Evolutionary conservation across 2,888 invertebrate species (phyloP), one percentile per base, ranked within the genome.

Genomic region (Nephrocerus scutellatus): DNA sequence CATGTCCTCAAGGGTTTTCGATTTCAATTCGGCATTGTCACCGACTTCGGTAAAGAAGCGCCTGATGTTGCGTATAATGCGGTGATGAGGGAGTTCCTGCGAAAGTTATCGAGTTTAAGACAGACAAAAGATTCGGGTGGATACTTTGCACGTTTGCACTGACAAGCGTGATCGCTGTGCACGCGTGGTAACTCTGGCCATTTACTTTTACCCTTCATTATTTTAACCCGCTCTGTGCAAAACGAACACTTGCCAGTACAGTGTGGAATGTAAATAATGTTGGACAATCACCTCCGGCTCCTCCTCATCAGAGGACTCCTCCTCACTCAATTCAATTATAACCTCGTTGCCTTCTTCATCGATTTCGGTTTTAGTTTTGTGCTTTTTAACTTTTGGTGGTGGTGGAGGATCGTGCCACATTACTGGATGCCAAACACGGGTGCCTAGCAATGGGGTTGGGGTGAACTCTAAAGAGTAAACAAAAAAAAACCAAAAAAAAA

Each of bases 401-500:
- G 72, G 43, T 62, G 66, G 52, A 68, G 72, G 55, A 68, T 72
- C 63, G 67, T 71, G 63, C 77, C 77, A 75, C 76, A 76, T 76
- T 53, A 77, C 74, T 23, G 77, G 77, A 62, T 77, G 77, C 77
- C 77, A 77, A 50, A 74, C 72, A 44, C 75, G 74, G 43, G 76
- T 74, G 57, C 68, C 69, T 43, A 76, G 63, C 51, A 70, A 66
- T 43, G 76, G 72, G 52, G 70, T 68, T 53, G 72, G 62, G 68
- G 58, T 39, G 69, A 64, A 49, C 69, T 76, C 57, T 77, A 77
- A 49, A 49, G 56, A 46, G 19, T 18, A 48, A 49, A 44, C 41
- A 44, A 41, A 49, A 32, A 39, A 36, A 47, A 46, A 42, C 36
- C 35, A 34, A 13, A 47, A 47, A 37, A 47, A 41, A 29, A 26